Conservation (phyloP, 2,888 invertebrate genomes). For the Sericinus montela region DNA sequence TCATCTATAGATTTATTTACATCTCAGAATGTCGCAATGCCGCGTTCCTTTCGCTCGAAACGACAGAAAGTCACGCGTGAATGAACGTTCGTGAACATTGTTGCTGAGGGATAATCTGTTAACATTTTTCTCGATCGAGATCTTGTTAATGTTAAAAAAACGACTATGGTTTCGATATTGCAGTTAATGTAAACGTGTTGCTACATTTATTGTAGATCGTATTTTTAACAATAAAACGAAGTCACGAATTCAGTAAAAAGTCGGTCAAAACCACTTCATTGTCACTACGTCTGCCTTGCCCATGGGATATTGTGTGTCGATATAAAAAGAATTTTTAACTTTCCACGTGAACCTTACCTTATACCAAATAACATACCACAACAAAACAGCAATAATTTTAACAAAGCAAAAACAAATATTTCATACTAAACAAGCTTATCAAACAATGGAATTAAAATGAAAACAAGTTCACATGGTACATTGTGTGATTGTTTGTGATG, state of each 20-base stretch:
- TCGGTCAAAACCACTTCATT: too few relatives aligned
- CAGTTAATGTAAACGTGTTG: too few relatives aligned
- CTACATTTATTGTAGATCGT: too few relatives aligned
- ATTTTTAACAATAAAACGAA: too few relatives aligned
- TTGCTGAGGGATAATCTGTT: not conserved
- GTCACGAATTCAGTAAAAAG: too few relatives aligned
- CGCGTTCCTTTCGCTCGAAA: constrained; percentile 20
- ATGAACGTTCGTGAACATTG: constrained; percentile 25
- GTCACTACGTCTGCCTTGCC: too few relatives aligned
- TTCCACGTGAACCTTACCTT: too few relatives aligned
- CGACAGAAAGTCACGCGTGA: constrained; percentile 22
- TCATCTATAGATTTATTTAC: constrained; percentile 68
- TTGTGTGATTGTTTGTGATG: not conserved
- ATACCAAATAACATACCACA: too few relatives aligned
- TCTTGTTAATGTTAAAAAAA: not conserved
- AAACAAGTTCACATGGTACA: not conserved
- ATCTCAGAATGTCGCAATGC: constrained; percentile 35
- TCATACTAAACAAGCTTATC: not conserved
- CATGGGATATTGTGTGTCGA: too few relatives aligned
- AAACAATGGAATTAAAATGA: not conserved
- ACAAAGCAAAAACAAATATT: not conserved
- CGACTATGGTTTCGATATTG: too few relatives aligned
- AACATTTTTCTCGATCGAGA: not conserved
- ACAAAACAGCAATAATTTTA: too few relatives aligned
- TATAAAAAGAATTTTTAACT: too few relatives aligned